phyloP scores from a whole-genome alignment of 2,888 invertebrate genomes.

The Brachycybe producta region DNA sequence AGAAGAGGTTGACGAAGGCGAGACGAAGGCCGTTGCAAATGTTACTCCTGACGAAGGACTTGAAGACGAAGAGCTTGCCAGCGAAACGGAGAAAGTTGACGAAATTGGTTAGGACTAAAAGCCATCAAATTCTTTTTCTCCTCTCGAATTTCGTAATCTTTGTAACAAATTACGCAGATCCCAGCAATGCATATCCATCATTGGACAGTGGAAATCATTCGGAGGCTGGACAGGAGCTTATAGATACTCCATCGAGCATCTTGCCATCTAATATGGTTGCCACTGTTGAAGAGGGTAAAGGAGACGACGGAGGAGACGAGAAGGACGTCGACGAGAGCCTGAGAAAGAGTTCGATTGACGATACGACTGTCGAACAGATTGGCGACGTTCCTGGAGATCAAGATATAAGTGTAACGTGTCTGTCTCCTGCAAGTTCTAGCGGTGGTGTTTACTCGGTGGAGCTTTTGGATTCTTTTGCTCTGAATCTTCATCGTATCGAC shows the following conservation, averaged over 20 bases:
- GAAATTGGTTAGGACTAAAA: neutral
- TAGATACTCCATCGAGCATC: conserved; percentile 13
- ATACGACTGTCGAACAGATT: neutral
- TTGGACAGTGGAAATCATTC: conserved; percentile 36
- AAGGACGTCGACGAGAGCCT: conserved; percentile 1
- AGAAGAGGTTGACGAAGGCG: neutral
- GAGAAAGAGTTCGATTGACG: neutral
- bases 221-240: conserved; percentile 22
- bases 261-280: neutral
- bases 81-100: neutral
- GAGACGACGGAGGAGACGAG: conserved; percentile 5
- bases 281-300: neutral
- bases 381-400: conserved; percentile 32
- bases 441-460: conserved; percentile 82
- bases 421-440: conserved; percentile 79
- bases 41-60: conserved; percentile 15
- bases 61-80: conserved; percentile 5
- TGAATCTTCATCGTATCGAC: conserved; percentile 87
- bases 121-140: neutral
- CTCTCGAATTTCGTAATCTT: neutral
- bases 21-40: neutral
- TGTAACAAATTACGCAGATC: no score
- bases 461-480: conserved; percentile 64
- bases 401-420: conserved; percentile 50
- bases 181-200: conserved; percentile 33